A percentile compares a stretch with the other conserved stretches of the same genome.
Conservation (phyloP, 2,797 vertebrate species). For the Momotus momota region DNA sequence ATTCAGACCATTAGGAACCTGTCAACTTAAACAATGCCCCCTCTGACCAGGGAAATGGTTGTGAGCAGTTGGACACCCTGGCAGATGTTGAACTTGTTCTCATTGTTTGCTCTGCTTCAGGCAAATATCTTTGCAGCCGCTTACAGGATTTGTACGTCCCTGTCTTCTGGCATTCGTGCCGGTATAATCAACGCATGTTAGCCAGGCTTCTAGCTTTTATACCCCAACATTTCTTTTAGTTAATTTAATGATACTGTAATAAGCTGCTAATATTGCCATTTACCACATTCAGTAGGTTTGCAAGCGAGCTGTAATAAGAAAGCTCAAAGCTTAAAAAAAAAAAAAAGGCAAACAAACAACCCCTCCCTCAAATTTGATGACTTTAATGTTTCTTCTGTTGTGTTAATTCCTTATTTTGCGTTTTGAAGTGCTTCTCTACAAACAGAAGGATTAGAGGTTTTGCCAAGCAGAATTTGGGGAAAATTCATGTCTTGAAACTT, state of each 20-base stretch:
- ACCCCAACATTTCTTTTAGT: not conserved
- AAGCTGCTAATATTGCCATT: not conserved
- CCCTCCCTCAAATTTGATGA: not conserved
- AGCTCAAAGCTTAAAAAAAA: not conserved
- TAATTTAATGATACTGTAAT: slow-evolving; percentile 4
- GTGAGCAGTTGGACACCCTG: slow-evolving; percentile 41
- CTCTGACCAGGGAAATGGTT: slow-evolving; percentile 64
- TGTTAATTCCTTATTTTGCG: not conserved
- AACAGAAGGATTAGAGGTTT: not conserved
- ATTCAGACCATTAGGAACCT: slow-evolving; percentile 74
- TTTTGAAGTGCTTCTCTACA: not conserved
- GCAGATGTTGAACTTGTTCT: slow-evolving; percentile 74
- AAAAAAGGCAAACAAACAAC: not conserved
- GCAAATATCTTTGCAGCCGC: slow-evolving; percentile 49
- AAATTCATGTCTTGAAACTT: not conserved
- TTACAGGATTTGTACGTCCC: not conserved
- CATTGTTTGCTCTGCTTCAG: slow-evolving; percentile 32
- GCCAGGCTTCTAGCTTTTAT: slow-evolving; percentile 2
- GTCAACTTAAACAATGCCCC: slow-evolving; percentile 71
- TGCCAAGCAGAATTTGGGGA: not conserved
- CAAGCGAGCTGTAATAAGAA: not conserved
- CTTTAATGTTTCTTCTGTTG: not conserved
- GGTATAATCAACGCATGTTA: not conserved
- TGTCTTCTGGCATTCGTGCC: not conserved
- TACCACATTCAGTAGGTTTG: not conserved